Evolutionary conservation across 2,113 vertebrate genomes (phyloP).

Genomic region (Neogobius melanostomus): DNA sequence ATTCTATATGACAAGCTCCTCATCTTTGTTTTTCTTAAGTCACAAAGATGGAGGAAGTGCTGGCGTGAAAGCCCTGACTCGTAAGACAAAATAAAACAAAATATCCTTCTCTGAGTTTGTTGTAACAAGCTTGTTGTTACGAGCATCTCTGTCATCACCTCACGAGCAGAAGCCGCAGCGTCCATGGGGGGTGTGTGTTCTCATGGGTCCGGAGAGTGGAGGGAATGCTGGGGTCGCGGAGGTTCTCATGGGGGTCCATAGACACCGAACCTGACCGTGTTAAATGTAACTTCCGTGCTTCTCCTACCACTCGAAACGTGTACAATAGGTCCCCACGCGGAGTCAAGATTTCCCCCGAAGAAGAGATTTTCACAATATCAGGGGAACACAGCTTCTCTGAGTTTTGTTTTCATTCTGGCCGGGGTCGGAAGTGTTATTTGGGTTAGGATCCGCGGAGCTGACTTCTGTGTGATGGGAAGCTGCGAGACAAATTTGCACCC

Average conservation of each 20-base stretch:
- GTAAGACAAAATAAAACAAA: constrained; percentile 40
- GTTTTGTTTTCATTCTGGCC: constrained; percentile 64
- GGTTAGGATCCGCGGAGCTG: constrained; percentile 50
- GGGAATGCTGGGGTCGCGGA: constrained; percentile 55
- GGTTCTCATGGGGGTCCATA: constrained; percentile 66
- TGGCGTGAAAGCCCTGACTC: constrained; percentile 22
- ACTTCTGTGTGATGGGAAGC: constrained; percentile 58
- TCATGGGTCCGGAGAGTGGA: constrained; percentile 53
- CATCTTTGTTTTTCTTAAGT: constrained; percentile 23
- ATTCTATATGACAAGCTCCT: constrained; percentile 27
- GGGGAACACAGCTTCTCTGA: neutral
- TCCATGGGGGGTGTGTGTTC: constrained; percentile 42
- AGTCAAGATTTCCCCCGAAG: no score
- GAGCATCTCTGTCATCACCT: constrained; percentile 28
- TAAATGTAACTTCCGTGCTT: neutral
- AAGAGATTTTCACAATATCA: no score
- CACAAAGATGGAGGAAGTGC: constrained; percentile 19
- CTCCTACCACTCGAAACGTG: no score
- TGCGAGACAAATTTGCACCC: constrained; percentile 30
- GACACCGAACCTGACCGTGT: constrained; percentile 66
- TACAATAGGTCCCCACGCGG: no score
- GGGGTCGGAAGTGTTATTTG: constrained; percentile 71
- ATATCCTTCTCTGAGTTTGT: constrained; percentile 21
- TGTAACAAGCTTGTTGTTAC: constrained; percentile 18
- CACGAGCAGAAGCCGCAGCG: constrained; percentile 33